phyloP scores from a whole-genome alignment of 1,140 invertebrate species.

The Paraescarpia echinospica region DNA sequence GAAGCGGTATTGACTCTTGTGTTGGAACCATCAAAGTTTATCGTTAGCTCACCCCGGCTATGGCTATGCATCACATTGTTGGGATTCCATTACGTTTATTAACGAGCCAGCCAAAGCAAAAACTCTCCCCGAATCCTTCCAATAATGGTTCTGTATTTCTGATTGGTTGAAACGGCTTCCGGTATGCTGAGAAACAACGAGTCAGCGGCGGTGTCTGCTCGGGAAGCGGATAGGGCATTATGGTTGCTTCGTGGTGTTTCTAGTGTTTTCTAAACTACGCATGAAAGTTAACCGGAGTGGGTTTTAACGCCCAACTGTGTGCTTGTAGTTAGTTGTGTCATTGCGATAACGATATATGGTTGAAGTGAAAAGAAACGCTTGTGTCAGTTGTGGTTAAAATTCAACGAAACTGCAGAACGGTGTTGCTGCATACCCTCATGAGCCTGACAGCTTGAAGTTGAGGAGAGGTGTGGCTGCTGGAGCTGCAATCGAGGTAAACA shows the following conservation, averaged over 20 bases:
- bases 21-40: too few species aligned
- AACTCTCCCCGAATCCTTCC: too few species aligned
- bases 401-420: background rate
- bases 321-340: background rate
- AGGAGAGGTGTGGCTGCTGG: background rate
- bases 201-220: background rate
- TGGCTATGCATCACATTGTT: too few species aligned
- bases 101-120: too few species aligned
- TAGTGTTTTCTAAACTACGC: background rate
- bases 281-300: background rate
- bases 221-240: background rate
- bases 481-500: slow-evolving; percentile 22
- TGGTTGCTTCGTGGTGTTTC: background rate
- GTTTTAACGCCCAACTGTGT: background rate
- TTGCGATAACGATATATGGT: background rate
- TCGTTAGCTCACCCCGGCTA: too few species aligned
- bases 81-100: too few species aligned
- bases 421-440: background rate
- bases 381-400: background rate
- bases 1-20: too few species aligned
- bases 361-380: background rate
- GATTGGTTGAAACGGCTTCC: too few species aligned
- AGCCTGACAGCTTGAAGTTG: too few species aligned
- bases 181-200: background rate
- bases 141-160: too few species aligned